Evolutionary conservation across 1,140 invertebrate genomes (phyloP), one percentile per base, ranked within the genome.

Genomic region (Meteorus sp.): DNA sequence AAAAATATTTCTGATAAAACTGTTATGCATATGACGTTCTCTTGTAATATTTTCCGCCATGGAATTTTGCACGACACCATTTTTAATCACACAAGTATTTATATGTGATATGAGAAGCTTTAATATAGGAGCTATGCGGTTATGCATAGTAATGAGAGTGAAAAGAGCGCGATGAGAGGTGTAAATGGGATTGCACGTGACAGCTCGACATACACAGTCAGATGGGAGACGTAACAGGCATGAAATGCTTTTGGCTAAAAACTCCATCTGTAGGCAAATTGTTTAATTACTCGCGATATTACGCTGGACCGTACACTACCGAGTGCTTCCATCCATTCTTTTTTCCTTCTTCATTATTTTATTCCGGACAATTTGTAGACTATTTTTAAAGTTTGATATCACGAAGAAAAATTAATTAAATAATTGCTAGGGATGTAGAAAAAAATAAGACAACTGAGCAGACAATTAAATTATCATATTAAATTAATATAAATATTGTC

Each of bases 251-350:
- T 64, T 54, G 61, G 66, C 71, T 77, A 75, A 79, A 78, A 78
- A 77, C 72, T 79, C 66, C 73, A 80, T 80, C 75, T 80, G 73
- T 78, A 79, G 67, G 75, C 73, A 79, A 80, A 80, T 80, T 78
- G 75, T 77, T 78, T 77, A 80, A 80, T 80, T 78, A 79, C 68
- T 72, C 48, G 51, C 17, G 58, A 56, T 60, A 67, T 63, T 63
- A 33, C 51, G 57, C 59, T n/a, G 15, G 27, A 44, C 29, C 13
- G 27, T 29, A 2, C 27, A 52, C 29, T n/a, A n/a, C n/a, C n/a
- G 9, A 48, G 29, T 29, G 23, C 25, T 17, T 7, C 23, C n/a
- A 15, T 29, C 1, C 17, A 47, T 13, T 7, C 20, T 6, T 25
- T 27, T n/a, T 51, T 19, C n/a, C 5, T n/a, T n/a, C 8, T n/a